These are phyloP conservation scores for Antrozous pallidus DNA, from an alignment of 2,797 vertebrate species.

Conservation along the genomic window DNA sequence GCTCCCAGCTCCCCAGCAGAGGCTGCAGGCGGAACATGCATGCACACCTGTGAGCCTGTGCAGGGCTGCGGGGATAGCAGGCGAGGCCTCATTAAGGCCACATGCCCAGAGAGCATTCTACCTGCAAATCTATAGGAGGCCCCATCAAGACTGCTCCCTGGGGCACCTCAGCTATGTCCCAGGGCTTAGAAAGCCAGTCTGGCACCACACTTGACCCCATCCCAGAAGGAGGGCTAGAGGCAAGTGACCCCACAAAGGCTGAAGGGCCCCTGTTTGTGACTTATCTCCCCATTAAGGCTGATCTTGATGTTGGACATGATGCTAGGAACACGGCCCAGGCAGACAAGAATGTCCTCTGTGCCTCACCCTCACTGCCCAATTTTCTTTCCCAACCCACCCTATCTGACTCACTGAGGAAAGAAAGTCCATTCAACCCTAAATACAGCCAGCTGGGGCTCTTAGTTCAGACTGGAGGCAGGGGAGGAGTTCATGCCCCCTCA, in stretches of 20 bases:
- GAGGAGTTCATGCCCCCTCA: neutral
- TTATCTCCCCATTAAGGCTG: neutral
- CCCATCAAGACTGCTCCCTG: neutral
- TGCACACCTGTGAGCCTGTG: neutral
- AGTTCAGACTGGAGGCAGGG: neutral
- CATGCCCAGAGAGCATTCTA: neutral
- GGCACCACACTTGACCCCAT: neutral
- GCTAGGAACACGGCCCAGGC: neutral
- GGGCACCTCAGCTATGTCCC: neutral
- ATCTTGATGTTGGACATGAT: neutral
- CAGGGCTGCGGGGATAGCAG: neutral
- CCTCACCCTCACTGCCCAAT: neutral
- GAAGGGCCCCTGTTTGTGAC: neutral
- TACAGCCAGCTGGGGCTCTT: neutral
- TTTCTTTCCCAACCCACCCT: neutral
- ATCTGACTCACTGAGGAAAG: neutral
- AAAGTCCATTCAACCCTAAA: neutral
- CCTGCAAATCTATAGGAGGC: neutral
- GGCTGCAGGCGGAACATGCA: neutral
- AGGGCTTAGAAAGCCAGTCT: neutral
- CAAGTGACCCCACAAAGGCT: neutral
- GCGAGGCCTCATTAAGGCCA: neutral
- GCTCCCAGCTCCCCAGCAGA: constrained; percentile 34
- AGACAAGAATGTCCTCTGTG: neutral
- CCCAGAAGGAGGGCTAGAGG: neutral